phyloP scores from a whole-genome alignment of 2,113 vertebrate genomes.

The Oxyura jamaicensis region DNA sequence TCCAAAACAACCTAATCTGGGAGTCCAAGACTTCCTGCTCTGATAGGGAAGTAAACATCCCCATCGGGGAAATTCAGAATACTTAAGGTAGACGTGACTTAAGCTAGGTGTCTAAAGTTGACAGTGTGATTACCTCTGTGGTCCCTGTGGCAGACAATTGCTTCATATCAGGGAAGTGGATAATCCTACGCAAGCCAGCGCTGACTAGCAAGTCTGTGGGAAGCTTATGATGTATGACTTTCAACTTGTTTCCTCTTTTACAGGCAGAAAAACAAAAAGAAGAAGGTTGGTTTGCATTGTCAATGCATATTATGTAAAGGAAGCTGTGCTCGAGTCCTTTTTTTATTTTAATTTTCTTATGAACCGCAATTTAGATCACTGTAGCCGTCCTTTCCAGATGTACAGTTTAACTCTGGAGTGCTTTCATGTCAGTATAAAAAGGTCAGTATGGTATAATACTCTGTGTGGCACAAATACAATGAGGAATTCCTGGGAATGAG shows the following conservation, averaged over 20 bases:
- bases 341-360: not conserved
- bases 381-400: not conserved
- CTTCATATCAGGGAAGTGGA: fast-evolving
- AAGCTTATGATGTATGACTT: not conserved
- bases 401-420: not conserved
- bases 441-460: not conserved
- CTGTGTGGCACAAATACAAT: no score
- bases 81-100: not conserved
- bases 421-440: not conserved
- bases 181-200: not conserved
- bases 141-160: not conserved
- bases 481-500: not conserved
- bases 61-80: not conserved
- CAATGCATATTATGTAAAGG: slow-evolving; percentile 77
- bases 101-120: not conserved
- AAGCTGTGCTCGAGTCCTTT: not conserved
- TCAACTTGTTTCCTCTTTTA: slow-evolving; percentile 1
- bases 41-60: not conserved
- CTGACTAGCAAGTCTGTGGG: not conserved
- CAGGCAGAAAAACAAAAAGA: slow-evolving; percentile 82
- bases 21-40: not conserved
- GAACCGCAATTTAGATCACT: not conserved
- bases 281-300: slow-evolving; percentile 89
- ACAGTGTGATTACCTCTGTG: not conserved
- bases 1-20: not conserved